Base-by-base conservation (phyloP, 2,113 vertebrate genomes). In the Pogonocichla stellata region DNA sequence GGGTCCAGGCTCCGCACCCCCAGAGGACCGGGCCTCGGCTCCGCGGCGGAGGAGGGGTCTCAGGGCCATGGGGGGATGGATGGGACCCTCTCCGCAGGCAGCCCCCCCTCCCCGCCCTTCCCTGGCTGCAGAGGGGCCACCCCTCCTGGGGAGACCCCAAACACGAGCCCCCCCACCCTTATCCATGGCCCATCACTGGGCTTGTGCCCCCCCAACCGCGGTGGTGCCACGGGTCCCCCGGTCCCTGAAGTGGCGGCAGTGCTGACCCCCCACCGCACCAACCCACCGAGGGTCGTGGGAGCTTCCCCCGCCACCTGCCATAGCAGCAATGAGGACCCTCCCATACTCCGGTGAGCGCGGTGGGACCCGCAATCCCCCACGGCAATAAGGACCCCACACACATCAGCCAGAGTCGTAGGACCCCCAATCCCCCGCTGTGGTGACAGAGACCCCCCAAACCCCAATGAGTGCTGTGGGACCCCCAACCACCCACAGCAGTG, bases 311-410 rank as follows among this genome's bases (percentile, higher is more conserved):
- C 1, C 38, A 4, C 25, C 47, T 2, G 57, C 2, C 4, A 14
- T 26, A 67, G 17, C 57, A 54, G 28, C 57, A 22, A 2, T 3
- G 36, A 29, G 57, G 33, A 33, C 10, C 67, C 34, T 36, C 22
- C 8, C 80, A 2, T 14, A 14, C 5, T 57, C 22, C 22, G 1
- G 7, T 4, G 22, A 26, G 57, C 2, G 1, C 3, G 17, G 47
- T 14, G 47, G 22, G 10, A 53, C n/a, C 38, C 2, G 2, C 80
- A 26, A 8, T 17, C 26, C 33, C 45, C 22, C 38, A 7, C 1
- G 0, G 17, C 67, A 9, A 17, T 6, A 6, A 25, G 47, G 57
- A 33, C 38, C 47, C 56, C 45, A 3, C 36, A 25, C 45, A 31
- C 25, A 29, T n/a, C 66, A 36, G 20, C 31, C 6, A 25, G 25